Base-by-base conservation (phyloP, 2,113 vertebrate species). In the Ciconia boyciana region DNA sequence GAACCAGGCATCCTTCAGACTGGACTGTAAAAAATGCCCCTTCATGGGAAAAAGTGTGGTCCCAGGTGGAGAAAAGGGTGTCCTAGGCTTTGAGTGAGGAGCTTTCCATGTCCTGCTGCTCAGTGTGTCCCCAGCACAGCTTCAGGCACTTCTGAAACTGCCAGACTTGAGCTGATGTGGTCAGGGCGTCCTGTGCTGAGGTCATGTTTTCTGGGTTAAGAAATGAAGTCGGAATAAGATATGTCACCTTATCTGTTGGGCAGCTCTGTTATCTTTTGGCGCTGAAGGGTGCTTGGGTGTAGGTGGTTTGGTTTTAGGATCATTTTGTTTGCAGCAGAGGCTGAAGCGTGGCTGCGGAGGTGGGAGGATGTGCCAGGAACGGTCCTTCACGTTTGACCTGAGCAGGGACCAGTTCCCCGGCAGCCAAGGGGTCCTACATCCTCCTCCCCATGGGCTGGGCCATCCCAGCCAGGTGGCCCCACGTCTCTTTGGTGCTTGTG, bases 101-200 rank as follows among this genome's bases (percentile, higher is more conserved):
- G 13, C 16, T 76, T 52, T 25, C 54, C 41, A 2, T 0, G 1
- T 69, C 16, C 29, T 36, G n/a, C n/a, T 24, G 31, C 44, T 78
- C 29, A 15, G 2, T 2, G 4, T 4, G 1, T n/a, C 65, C 76
- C 34, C 71, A 24, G 36, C 24, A 3, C 9, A 41, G 31, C 18
- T 89, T 20, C 85, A 26, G 58, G 74, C 32, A 3, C 55, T 81
- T 48, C 34, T 26, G 49, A 36, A 49, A 10, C 36, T 32, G 31
- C 61, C 32, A 6, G 26, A 9, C 18, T 31, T n/a, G 52, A 41
- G 46, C 49, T 7, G 32, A 2, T n/a, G 76, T 1, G 32, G n/a
- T 20, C 0, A 0, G 65, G 28, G 36, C 0, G 2, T 26, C 25
- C 28, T 1, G 0, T 1, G 1, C 18, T 24, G 54, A 20, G 29